Base-by-base conservation (phyloP, 1,140 invertebrate species). In the Samia ricini region DNA sequence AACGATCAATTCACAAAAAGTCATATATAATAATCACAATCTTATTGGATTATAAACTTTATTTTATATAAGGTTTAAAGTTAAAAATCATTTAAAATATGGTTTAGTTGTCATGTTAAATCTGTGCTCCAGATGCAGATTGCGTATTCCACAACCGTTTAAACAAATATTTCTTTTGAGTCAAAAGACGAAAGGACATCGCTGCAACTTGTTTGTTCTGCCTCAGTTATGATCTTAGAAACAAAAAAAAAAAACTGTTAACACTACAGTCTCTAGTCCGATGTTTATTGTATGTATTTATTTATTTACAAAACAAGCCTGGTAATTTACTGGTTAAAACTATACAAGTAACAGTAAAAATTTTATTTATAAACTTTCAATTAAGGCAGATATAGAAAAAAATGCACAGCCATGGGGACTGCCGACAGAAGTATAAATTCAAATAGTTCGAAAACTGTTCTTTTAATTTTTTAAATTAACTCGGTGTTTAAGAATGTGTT, bases 131-230 rank as follows among this genome's bases (percentile, higher is more conserved):
- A 79, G 71, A 79, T 81, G 76, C 74, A 79, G n/a, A 77, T 81
- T 77, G 82, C 83, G 81, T 86, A 78, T 85, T 77, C 79, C 77
- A 80, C 71, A 78, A 79, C 67, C 81, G 78, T 84, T 79, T 81
- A 23, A 26, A 83, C 75, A 76, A 73, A 78, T 83, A 84, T 82
- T 85, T 87, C 84, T 86, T 88, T 82, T 72, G 68, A 81, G 68
- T 67, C 36, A 85, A 85, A 87, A 87, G 80, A 80, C 83, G 77
- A 88, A 86, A 85, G 83, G 85, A 88, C 80, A 85, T 79, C 63
- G 60, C 49, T 36, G 62, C 55, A 50, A 59, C 42, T 68, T 61
- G 52, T 60, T 63, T 60, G 33, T 60, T 58, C 61, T 56, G 61
- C 66, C 58, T 68, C 54, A 62, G 33, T 42, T 42, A 42, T 42